These are phyloP conservation scores for Drosophila athabasca DNA, from an alignment of 1,140 invertebrate species.

Conservation along the genomic window DNA sequence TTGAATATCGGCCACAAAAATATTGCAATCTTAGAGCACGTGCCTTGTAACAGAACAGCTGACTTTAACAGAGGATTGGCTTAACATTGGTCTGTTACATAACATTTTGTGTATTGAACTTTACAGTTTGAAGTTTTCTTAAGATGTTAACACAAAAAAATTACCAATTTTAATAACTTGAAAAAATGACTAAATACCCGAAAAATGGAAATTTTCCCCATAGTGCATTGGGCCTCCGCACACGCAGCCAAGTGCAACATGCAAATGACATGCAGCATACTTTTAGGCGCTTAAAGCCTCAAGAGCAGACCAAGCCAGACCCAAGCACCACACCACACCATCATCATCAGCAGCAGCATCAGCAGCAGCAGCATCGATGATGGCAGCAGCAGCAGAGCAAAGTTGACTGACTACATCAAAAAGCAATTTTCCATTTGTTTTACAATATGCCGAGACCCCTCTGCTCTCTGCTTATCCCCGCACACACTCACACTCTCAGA, in stretches of 20 bases:
- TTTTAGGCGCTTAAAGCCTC: slow-evolving; percentile 50
- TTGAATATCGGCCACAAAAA: too few species aligned
- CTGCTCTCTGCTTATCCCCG: slow-evolving; percentile 29
- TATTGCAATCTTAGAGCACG: too few species aligned
- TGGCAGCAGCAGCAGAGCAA: slow-evolving; percentile 55
- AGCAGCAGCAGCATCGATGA: slow-evolving; percentile 48
- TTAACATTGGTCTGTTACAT: too few species aligned
- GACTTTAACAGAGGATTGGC: too few species aligned
- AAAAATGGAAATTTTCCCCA: too few species aligned
- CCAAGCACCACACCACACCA: slow-evolving; percentile 12
- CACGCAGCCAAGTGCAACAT: slow-evolving; percentile 14
- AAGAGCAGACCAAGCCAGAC: slow-evolving; percentile 9
- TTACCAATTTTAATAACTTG: too few species aligned
- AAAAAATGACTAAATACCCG: too few species aligned
- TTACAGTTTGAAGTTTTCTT: too few species aligned
- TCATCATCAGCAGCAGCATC: slow-evolving; percentile 15
- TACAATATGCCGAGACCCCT: slow-evolving; percentile 56
- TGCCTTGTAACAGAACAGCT: too few species aligned
- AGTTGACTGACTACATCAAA: slow-evolving; percentile 75
- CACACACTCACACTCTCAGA: neutral
- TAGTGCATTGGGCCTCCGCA: slow-evolving; percentile 7
- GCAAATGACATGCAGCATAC: slow-evolving; percentile 27
- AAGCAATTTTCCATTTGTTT: slow-evolving; percentile 81
- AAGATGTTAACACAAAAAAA: too few species aligned
- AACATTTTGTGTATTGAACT: too few species aligned